Base-by-base conservation (phyloP, 2,113 vertebrate species). In the Fulica atra region DNA sequence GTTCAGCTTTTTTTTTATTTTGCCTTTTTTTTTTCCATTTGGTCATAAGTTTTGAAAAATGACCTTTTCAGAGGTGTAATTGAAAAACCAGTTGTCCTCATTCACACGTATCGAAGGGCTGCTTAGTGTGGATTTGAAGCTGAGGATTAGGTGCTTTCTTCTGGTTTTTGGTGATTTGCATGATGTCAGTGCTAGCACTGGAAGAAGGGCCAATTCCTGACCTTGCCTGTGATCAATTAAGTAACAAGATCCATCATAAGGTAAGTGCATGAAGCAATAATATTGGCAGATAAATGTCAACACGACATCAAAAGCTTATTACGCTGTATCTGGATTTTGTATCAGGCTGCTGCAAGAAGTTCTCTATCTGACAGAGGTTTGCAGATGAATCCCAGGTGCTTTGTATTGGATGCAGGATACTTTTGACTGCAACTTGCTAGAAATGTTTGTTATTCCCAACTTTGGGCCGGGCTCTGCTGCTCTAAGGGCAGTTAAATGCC, bases 221-320 rank as follows among this genome's bases (percentile, higher is more conserved):
- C 88, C 92, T 83, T 35, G 88, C 86, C 86, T 77, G 68, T 21
- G 88, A 86, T 83, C 88, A 86, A 20, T 92, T 81, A 36, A 70
- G 63, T 90, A 68, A 96, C 15, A 60, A 83, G 76, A 94, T 93
- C 94, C 95, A 96, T 92, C 82, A 16, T 8, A 56, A 85, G 91
- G 88, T 23, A 46, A 92, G 95, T 60, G 88, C 91, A 46, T 66
- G 83, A 81, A 91, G 92, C 96, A 78, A 15, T 35, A 42, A 83
- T 74, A 60, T 78, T 95, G 96, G 94, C 95, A 95, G 96, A 81
- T 88, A 77, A 94, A 91, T 63, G 92, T 96, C 95, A 95, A 63
- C 94, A 92, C 24, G 4, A 93, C 88, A 86, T 95, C 95, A 88
- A 86, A 92, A 95, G 86, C 94, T 90, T 11, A 9, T 81, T 83